phyloP scores from a whole-genome alignment of 2,888 invertebrate genomes.

The Ypsolopha sequella region DNA sequence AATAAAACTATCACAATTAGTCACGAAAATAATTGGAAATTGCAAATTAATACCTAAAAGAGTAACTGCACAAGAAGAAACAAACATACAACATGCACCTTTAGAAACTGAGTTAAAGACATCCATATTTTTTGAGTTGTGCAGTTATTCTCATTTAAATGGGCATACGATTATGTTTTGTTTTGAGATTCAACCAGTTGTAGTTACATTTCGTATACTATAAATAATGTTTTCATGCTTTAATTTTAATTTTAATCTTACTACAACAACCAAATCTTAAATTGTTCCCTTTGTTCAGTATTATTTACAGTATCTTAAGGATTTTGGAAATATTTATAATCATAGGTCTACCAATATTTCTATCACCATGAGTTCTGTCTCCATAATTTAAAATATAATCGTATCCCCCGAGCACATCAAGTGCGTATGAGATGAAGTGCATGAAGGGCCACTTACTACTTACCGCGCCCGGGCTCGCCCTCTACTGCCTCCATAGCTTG shows the following conservation, averaged over 20 bases:
- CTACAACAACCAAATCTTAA: too few species aligned
- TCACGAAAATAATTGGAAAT: neutral
- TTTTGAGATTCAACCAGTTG: neutral
- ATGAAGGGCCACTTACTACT: constrained; percentile 81
- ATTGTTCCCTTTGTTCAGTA: too few species aligned
- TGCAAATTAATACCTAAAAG: neutral
- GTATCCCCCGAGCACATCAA: constrained; percentile 24
- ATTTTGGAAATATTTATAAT: too few species aligned
- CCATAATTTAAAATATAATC: constrained; percentile 15
- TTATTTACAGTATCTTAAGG: too few species aligned
- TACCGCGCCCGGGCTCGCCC: constrained; percentile 80
- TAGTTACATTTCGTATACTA: neutral
- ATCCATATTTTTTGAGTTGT: neutral
- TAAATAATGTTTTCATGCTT: too few species aligned
- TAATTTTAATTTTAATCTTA: too few species aligned
- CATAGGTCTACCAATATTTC: too few species aligned
- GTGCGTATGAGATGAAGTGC: constrained; percentile 66
- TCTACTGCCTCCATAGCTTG: constrained; percentile 73
- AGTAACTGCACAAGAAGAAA: constrained; percentile 1
- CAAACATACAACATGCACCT: neutral
- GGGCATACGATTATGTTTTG: neutral
- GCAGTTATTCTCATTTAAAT: neutral
- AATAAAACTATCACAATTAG: neutral
- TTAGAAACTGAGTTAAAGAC: too few species aligned
- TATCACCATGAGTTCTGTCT: too few species aligned